Evolutionary conservation across 2,888 invertebrate genomes (phyloP), one percentile per base, ranked within the genome.

Genomic region (Machimus rusticus): DNA sequence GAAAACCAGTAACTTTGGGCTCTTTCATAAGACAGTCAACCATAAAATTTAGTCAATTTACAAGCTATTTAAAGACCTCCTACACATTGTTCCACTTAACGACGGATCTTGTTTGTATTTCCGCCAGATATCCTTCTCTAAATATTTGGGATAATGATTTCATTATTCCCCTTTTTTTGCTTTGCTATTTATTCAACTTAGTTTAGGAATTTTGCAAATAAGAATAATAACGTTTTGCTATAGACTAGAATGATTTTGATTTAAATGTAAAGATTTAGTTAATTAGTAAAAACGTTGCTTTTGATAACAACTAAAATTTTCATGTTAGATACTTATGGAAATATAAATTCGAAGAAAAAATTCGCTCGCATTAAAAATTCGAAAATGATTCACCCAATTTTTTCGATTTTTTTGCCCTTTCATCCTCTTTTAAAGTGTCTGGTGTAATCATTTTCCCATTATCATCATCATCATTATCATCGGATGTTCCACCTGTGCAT

Each of bases 91-190:
- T 55, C 86, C 34, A 57, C 31, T 77, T 51, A 23, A 88, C 88
- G 89, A 88, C 88, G 88, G 89, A 89, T 90, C 89, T 88, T 90
- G 89, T 90, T 90, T 90, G 89, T 89, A 88, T 89, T 90, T 90
- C 89, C 89, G 89, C 89, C 90, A 90, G 89, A 89, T 90, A 90
- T 90, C 90, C 90, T 90, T 89, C 89, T 88, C 88, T 89, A 90
- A 90, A 90, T 90, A 90, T 90, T 90, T 90, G 89, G 89, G 89
- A 89, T 89, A 90, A 89, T 90, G 89, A 90, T 89, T 89, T 89
- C 89, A 89, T 89, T 89, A 88, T 84, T 88, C 88, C 87, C 88
- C 89, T 86, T 89, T 88, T 19, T 57, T 88, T 77, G 34, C 34
- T 86, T 78, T 23, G 39, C 57, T 86, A 86, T 86, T 86, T 86